Conservation (phyloP, 2,113 vertebrate genomes). For the Trichechus manatus region DNA sequence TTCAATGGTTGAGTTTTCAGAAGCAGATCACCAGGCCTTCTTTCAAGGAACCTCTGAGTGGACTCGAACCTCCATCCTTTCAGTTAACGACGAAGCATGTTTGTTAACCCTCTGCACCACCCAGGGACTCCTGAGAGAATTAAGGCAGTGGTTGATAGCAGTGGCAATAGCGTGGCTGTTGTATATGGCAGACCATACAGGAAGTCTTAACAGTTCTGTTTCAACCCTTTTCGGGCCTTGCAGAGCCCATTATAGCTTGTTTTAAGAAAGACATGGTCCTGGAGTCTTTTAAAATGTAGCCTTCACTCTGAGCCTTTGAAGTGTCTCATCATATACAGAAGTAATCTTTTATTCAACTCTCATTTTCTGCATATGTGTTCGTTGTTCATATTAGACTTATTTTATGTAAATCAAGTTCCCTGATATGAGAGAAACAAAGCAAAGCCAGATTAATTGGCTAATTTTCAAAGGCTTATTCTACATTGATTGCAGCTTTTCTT, state of each 20-base stretch:
- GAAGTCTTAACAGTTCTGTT: not conserved
- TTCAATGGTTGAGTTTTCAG: not conserved
- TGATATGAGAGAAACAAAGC: conserved; percentile 71
- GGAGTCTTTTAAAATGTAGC: conserved; percentile 69
- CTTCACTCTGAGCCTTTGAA: conserved; percentile 75
- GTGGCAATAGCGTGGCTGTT: not conserved
- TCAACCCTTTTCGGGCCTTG: conserved; percentile 15
- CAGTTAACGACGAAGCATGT: not conserved
- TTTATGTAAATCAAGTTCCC: conserved; percentile 79
- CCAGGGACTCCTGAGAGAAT: not conserved
- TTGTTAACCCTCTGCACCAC: no score
- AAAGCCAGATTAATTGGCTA: conserved; percentile 80
- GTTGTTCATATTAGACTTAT: conserved; percentile 78
- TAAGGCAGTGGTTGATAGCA: not conserved
- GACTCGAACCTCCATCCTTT: not conserved
- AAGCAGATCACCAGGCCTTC: not conserved
- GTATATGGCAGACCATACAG: rapidly evolving
- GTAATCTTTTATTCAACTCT: conserved; percentile 71
- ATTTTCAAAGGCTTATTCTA: conserved; percentile 80
- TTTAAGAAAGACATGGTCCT: conserved; percentile 70
- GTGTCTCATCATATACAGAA: conserved; percentile 54
- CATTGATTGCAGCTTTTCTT: conserved; percentile 66
- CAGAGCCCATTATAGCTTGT: conserved; percentile 70
- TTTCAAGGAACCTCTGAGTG: not conserved
- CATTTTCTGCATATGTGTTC: conserved; percentile 77